Percentiles rank a stretch among this genome's conserved stretches.
Evolutionary conservation across 2,797 vertebrate species (phyloP).

Genomic region (Coregonus suidteri): DNA sequence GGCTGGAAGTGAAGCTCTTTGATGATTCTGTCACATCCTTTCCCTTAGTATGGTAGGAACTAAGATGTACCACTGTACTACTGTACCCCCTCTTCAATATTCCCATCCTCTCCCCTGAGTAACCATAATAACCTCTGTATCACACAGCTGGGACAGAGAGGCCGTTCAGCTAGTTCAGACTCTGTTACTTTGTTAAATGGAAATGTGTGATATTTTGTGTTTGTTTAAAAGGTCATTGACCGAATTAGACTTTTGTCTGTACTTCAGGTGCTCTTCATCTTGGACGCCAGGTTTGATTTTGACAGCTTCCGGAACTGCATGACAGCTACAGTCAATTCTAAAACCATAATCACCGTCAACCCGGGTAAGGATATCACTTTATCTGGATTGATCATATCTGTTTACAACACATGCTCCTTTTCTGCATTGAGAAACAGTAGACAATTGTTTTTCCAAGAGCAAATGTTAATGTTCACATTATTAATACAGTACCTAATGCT

Average conservation of each 20-base stretch:
- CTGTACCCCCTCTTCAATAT: slow-evolving; percentile 39
- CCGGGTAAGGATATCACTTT: slow-evolving; percentile 80
- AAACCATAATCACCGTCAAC: slow-evolving; percentile 93
- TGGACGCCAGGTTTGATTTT: slow-evolving; percentile 90
- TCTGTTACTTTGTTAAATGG: slow-evolving; percentile 62
- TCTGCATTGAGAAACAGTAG: neutral
- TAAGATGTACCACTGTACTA: neutral
- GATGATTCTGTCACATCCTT: slow-evolving; percentile 90
- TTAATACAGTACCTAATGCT: too few species aligned
- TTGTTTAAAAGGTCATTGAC: too few species aligned
- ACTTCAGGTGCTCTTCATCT: slow-evolving; percentile 89
- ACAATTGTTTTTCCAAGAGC: neutral
- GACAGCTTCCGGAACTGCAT: slow-evolving; percentile 92
- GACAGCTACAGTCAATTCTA: slow-evolving; percentile 89
- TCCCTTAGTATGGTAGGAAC: slow-evolving; percentile 83
- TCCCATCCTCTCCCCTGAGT: slow-evolving; percentile 29
- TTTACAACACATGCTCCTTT: too few species aligned
- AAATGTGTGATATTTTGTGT: slow-evolving; percentile 51
- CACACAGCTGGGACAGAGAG: slow-evolving; percentile 92
- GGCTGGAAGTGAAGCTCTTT: slow-evolving; percentile 91
- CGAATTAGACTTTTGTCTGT: slow-evolving; percentile 41
- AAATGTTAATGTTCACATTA: too few species aligned
- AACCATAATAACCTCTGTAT: slow-evolving; percentile 55
- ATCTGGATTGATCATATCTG: neutral
- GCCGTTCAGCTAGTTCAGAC: slow-evolving; percentile 87